Base-by-base conservation (phyloP, 35 echinoderm and acorn worm genomes). In the Ophioderma brevispina region DNA sequence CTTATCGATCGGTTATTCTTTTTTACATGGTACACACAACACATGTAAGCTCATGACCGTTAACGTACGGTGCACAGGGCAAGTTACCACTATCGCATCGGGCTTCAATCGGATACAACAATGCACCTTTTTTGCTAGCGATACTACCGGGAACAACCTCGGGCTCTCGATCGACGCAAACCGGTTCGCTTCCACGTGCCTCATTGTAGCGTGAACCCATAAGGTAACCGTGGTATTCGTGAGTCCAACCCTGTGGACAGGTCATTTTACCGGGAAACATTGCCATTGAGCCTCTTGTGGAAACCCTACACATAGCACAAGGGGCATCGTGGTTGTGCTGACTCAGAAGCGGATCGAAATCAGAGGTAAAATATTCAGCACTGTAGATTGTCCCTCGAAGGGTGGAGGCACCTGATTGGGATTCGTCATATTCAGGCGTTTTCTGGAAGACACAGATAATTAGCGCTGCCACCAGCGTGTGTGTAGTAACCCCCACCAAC, bases 21-120 rank as follows among this genome's bases (percentile, higher is more conserved):
- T n/a, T n/a, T n/a, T n/a, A n/a, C n/a, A n/a, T n/a, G n/a, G 39
- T 49, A 23, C 86, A 88, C 32, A 88, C 86, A n/a, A 76, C 76
- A 31, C 86, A 88, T 15, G 86, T 88, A 5, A 88, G 28, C 32
- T 88, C 86, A 31, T 64, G 36, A n/a, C 36, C 21, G 14, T 33
- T 0, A n/a, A n/a, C n/a, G n/a, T n/a, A n/a, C n/a, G n/a, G n/a
- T n/a, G n/a, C n/a, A n/a, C n/a, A n/a, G n/a, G 19, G 46, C 86
- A 43, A 78, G 79, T 21, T 21, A 21, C 21, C 46, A 21, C 55
- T 41, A 36, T 64, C 86, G 33, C 86, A 88, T 3, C 33, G 32
- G 8, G 31, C 39, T 42, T 88, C 86, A 32, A 42, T 42, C 23
- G 76, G 33, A 41, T 78, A 88, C 32, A 88, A 33, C 15, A 78